Base-by-base conservation (phyloP, 2,113 vertebrate species). In the Dromaius novaehollandiae region DNA sequence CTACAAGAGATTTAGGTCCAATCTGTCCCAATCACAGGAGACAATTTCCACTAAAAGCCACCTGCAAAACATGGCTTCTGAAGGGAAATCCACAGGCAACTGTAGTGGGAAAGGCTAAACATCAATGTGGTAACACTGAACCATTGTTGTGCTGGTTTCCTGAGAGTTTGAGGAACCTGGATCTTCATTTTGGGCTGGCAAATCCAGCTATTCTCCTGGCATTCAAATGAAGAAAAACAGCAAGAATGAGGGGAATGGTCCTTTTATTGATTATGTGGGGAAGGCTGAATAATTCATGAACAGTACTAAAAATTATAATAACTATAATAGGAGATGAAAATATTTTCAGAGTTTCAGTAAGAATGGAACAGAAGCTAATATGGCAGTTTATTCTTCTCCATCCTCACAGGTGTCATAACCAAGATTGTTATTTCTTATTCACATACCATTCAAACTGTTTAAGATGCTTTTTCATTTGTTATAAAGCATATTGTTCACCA, bases 191-290 rank as follows among this genome's bases (percentile, higher is more conserved):
- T 17, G 9, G 13, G 20, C 38, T 82, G 44, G 36, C 8, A 63
- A 92, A 77, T 58, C 26, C 16, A 30, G 8, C 73, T 84, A 25
- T 38, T 76, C 11, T 74, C 8, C 51, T 63, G 11, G 42, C 3
- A 87, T 10, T 14, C 21, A 55, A 73, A 56, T 0, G 2, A 82
- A 53, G 21, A 50, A 87, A 79, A 73, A 1, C 32, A 44, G 15
- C 0, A 1, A 84, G 7, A 84, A 3, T 3, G 15, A 21, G 11
- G 1, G 15, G 21, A 90, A 55, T 25, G 26, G 25, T 28, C 44
- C 89, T 90, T 71, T 19, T 63, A 68, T 2, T 68, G 55, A 51
- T 42, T 51, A 61, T 17, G 25, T 34, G 42, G 20, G 21, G 81
- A 86, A 63, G 46, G 7, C 3, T 68, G 56, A 40, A 46, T 64